Evolutionary conservation across 2,113 vertebrate genomes (phyloP).

Genomic region (Bufo bufo): DNA sequence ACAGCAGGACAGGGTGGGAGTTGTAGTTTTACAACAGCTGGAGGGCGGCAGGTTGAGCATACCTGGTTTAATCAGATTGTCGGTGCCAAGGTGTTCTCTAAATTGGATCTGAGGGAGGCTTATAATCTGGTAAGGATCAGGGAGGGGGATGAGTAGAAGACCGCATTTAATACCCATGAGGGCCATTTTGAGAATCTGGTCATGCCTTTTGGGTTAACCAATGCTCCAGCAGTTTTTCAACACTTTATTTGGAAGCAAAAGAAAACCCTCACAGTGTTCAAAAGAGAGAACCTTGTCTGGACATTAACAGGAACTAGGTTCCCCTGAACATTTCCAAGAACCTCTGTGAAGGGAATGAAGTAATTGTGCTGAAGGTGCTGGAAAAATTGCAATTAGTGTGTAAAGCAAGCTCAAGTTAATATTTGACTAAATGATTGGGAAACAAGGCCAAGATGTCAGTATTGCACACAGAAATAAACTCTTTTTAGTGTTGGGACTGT

Average conservation of each 20-base stretch:
- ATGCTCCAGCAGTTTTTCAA: no score
- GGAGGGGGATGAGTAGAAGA: no score
- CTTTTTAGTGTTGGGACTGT: not conserved
- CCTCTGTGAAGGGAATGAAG: not conserved
- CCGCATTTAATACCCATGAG: no score
- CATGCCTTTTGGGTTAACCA: no score
- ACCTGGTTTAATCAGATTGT: no score
- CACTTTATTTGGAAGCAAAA: not conserved
- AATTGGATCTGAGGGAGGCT: no score
- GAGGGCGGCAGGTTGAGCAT: no score
- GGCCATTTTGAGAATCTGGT: no score
- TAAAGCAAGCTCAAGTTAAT: conserved; percentile 19
- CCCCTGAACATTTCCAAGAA: not conserved
- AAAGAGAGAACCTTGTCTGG: not conserved
- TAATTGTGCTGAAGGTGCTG: not conserved
- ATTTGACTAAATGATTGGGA: conserved; percentile 6
- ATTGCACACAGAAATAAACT: not conserved
- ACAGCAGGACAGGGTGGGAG: no score
- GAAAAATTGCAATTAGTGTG: not conserved
- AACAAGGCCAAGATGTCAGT: not conserved
- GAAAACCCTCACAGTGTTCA: not conserved
- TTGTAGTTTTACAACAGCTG: no score
- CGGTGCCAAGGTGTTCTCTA: no score
- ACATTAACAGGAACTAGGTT: not conserved
- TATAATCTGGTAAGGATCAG: no score